Evolutionary conservation across 2,888 invertebrate genomes (phyloP).

Genomic region (Apeira syringaria): DNA sequence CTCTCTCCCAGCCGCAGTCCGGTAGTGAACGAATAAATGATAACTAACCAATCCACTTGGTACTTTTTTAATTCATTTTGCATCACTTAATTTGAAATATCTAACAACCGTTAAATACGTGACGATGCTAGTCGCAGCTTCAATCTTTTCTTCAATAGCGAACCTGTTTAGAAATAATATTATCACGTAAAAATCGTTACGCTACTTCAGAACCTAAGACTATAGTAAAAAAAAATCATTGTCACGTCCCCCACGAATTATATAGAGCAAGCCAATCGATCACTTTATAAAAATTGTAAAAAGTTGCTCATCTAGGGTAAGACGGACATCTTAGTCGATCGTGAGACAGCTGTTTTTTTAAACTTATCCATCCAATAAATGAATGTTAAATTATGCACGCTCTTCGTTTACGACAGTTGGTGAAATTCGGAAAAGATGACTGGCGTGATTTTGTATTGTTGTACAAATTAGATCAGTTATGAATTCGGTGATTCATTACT

Average conservation of each 20-base stretch:
- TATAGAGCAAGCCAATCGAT: conserved; percentile 64
- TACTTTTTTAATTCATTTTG: conserved; percentile 15
- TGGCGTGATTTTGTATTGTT: conserved; percentile 35
- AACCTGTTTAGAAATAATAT: conserved; percentile 68
- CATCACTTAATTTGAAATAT: conserved; percentile 5
- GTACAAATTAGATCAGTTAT: conserved; percentile 30
- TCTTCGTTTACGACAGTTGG: conserved; percentile 44
- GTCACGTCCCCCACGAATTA: conserved; percentile 77
- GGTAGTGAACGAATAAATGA: too few species aligned
- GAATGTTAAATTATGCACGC: conserved; percentile 65
- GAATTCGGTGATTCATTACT: conserved; percentile 9
- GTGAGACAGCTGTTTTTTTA: conserved; percentile 56
- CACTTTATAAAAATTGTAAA: conserved; percentile 63
- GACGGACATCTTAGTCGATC: conserved; percentile 54
- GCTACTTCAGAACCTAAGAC: conserved; percentile 22
- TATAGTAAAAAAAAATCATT: conserved; percentile 52
- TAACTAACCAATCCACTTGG: neutral
- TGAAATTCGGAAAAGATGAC: conserved; percentile 51
- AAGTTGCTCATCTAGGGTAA: conserved; percentile 64
- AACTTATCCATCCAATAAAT: conserved; percentile 63
- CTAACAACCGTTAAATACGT: conserved; percentile 52
- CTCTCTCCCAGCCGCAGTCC: too few species aligned
- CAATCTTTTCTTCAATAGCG: conserved; percentile 46
- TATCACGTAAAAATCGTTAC: conserved; percentile 58
- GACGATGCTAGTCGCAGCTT: conserved; percentile 43